Conservation (phyloP, 2,113 vertebrate species). For the Podilymbus podiceps region DNA sequence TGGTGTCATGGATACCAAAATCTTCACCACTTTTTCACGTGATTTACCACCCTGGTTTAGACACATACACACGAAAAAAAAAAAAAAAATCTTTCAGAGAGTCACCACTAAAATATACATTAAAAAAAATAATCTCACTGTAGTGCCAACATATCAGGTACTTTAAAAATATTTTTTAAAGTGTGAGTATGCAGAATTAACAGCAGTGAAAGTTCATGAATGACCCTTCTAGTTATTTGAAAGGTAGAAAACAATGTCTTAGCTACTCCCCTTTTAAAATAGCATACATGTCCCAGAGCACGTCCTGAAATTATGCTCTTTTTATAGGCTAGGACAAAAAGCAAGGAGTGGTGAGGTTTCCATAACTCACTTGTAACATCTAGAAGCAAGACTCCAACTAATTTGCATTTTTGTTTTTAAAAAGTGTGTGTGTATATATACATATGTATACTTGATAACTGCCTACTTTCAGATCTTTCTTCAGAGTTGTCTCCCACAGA, state of each 20-base stretch:
- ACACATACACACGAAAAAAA: background rate
- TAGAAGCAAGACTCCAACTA: background rate
- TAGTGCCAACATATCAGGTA: background rate
- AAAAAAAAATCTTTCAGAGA: background rate
- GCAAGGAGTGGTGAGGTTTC: background rate
- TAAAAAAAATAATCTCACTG: background rate
- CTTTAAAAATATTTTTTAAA: background rate
- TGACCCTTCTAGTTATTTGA: background rate
- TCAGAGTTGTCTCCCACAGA: background rate
- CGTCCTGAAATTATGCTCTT: background rate
- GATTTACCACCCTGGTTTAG: slow-evolving; percentile 86
- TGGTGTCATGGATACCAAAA: slow-evolving; percentile 77
- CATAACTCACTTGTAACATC: background rate
- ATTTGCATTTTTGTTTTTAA: background rate
- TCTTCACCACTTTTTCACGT: slow-evolving; percentile 87
- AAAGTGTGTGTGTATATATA: background rate
- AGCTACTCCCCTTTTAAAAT: background rate
- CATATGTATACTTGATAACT: background rate
- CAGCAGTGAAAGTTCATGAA: background rate
- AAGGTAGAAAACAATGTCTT: background rate
- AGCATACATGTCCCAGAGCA: background rate
- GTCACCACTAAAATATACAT: background rate
- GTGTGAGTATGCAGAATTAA: background rate
- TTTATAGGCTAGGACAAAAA: background rate
- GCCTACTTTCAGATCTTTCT: background rate